Conservation (phyloP, 2,113 vertebrate species). For the Poeciliopsis turrubarensis region DNA sequence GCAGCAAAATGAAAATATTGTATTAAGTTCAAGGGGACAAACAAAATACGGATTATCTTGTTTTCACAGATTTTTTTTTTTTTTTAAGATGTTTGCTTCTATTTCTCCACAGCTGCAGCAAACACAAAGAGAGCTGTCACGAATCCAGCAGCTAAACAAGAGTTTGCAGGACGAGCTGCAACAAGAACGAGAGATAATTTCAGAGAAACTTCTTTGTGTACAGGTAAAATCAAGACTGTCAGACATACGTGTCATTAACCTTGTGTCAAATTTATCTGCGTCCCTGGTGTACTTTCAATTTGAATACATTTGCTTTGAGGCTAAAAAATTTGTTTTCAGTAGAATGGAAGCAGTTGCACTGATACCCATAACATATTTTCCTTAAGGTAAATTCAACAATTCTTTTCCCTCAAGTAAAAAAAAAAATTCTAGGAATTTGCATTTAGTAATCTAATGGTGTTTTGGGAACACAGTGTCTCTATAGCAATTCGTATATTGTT, state of each 20-base stretch:
- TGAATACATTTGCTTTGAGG: too few species aligned
- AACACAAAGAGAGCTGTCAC: constrained; percentile 86
- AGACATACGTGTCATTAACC: background rate
- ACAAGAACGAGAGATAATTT: constrained; percentile 81
- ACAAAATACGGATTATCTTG: background rate
- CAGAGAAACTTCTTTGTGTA: constrained; percentile 80
- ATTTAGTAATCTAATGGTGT: too few species aligned
- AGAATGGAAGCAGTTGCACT: too few species aligned
- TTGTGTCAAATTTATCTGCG: too few species aligned
- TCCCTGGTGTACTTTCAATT: background rate
- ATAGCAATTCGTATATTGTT: too few species aligned
- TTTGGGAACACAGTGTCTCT: too few species aligned
- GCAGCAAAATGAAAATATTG: background rate
- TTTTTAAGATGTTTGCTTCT: background rate
- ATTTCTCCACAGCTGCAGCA: constrained; percentile 82
- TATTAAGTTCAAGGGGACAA: too few species aligned
- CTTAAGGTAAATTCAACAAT: too few species aligned
- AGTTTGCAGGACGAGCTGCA: constrained; percentile 87
- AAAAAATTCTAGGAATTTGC: too few species aligned
- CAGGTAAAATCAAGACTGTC: constrained; percentile 74
- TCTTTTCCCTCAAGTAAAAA: too few species aligned
- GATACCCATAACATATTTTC: too few species aligned
- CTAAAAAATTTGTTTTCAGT: too few species aligned
- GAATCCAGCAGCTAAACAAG: constrained; percentile 86
- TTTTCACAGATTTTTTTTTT: background rate